Conservation (phyloP, 1,140 invertebrate species). For the Diorhabda elongata region DNA sequence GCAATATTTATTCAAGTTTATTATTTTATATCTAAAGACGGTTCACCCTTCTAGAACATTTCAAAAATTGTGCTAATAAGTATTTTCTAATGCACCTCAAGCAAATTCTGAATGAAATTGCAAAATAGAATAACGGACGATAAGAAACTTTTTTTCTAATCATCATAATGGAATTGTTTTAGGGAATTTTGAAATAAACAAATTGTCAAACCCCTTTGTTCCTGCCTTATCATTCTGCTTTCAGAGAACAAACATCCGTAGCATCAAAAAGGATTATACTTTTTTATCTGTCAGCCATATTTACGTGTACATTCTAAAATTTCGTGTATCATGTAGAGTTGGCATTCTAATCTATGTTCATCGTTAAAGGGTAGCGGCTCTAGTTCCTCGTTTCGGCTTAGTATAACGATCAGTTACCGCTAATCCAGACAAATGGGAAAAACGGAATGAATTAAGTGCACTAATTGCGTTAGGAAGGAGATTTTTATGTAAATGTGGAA, state of each 20-base stretch:
- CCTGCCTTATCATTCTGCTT: neutral
- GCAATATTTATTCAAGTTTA: too few relatives aligned
- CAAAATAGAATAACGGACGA: too few relatives aligned
- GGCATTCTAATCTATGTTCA: slow-evolving; percentile 1
- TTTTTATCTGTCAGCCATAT: slow-evolving; percentile 1
- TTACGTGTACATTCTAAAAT: neutral
- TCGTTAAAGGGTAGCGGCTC: slow-evolving; percentile 1
- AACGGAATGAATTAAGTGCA: slow-evolving; percentile 2
- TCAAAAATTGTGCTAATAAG: too few relatives aligned
- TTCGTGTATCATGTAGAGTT: neutral
- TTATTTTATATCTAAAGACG: too few relatives aligned
- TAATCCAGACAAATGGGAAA: slow-evolving; percentile 2
- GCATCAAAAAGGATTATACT: neutral
- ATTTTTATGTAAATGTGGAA: neutral
- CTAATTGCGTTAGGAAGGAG: slow-evolving; percentile 1
- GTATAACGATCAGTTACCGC: slow-evolving; percentile 1
- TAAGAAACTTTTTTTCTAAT: too few relatives aligned
- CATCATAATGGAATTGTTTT: too few relatives aligned
- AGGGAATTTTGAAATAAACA: too few relatives aligned
- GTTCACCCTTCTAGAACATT: too few relatives aligned
- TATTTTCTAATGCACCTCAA: too few relatives aligned
- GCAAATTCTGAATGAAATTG: too few relatives aligned
- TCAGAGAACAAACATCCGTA: neutral
- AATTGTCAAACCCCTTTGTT: neutral
- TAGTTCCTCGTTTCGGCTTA: neutral